phyloP scores from a whole-genome alignment of 2,113 vertebrate genomes.

The Pterophyllum scalare region DNA sequence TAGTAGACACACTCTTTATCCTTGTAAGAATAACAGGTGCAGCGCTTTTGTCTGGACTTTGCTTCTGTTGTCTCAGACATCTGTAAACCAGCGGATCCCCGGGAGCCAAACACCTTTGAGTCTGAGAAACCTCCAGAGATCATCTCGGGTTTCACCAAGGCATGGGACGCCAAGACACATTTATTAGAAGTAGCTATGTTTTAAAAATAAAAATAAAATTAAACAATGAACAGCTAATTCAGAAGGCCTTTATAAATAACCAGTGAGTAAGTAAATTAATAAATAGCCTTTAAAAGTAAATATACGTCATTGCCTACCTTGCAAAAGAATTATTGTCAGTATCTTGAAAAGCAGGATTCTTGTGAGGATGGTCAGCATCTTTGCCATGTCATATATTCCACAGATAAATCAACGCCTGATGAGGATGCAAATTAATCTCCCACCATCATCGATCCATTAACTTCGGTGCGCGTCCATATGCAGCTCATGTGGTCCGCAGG shows the following conservation, averaged over 20 bases:
- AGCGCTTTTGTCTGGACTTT: conserved; percentile 85
- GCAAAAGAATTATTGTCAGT: conserved; percentile 55
- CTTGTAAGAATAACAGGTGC: conserved; percentile 92
- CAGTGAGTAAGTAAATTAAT: not conserved
- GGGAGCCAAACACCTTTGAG: conserved; percentile 26
- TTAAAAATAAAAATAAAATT: not conserved
- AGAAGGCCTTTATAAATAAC: not conserved
- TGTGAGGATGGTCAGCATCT: conserved; percentile 30
- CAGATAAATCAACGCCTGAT: conserved; percentile 36
- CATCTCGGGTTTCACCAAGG: conserved; percentile 33
- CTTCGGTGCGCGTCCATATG: conserved; percentile 31
- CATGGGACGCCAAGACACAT: conserved; percentile 51
- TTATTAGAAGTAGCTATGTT: conserved; percentile 17
- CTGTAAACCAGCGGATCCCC: not conserved
- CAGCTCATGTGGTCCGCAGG: conserved; percentile 26
- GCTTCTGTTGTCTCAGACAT: conserved; percentile 29
- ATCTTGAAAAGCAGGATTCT: conserved; percentile 58
- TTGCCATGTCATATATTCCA: conserved; percentile 62
- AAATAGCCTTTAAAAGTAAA: not conserved
- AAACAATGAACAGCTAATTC: not conserved
- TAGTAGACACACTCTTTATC: conserved; percentile 98
- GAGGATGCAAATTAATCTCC: conserved; percentile 51
- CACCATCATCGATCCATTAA: conserved; percentile 41
- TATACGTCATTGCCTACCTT: conserved; percentile 56
- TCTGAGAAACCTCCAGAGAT: conserved; percentile 17